A percentile compares a stretch with the other conserved stretches of the same genome.
These are phyloP conservation scores for Ochropleura leucogaster DNA, from an alignment of 2,888 invertebrate genomes.

Conservation along the genomic window DNA sequence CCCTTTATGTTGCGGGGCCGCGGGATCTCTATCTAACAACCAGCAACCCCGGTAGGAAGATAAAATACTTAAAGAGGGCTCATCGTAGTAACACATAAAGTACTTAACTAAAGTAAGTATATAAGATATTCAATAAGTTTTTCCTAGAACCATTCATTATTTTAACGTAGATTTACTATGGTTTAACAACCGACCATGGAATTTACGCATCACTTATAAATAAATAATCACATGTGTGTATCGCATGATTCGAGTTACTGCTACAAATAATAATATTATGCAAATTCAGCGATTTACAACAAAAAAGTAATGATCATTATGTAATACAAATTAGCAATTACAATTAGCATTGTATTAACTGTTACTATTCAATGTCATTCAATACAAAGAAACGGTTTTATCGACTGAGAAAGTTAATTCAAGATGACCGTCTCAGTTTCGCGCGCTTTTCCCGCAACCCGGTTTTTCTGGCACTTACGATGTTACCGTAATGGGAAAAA, in stretches of 20 bases:
- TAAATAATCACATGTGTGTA: slow-evolving; percentile 39
- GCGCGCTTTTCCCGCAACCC: slow-evolving; percentile 71
- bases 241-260: slow-evolving; percentile 45
- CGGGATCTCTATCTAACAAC: too few relatives aligned
- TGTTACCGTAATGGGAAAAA: slow-evolving; percentile 63
- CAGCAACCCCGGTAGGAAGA: too few relatives aligned
- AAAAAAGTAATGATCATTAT: slow-evolving; percentile 48
- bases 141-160: slow-evolving; percentile 15
- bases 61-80: background rate
- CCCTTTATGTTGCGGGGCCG: too few relatives aligned
- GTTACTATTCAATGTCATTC: slow-evolving; percentile 57
- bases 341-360: slow-evolving; percentile 46
- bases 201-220: background rate
- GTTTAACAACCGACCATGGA: slow-evolving; percentile 27
- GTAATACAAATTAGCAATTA: slow-evolving; percentile 45
- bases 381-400: slow-evolving; percentile 55
- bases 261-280: slow-evolving; percentile 34
- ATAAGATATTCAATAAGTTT: background rate
- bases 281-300: slow-evolving; percentile 23
- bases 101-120: background rate
- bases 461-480: slow-evolving; percentile 65
- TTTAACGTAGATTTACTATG: slow-evolving; percentile 13
- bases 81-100: background rate
- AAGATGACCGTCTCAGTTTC: slow-evolving; percentile 66
- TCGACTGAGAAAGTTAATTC: slow-evolving; percentile 71